Percentiles rank a stretch among this genome's conserved stretches.
Conservation (phyloP, 2,113 vertebrate genomes). For the Naja naja region DNA sequence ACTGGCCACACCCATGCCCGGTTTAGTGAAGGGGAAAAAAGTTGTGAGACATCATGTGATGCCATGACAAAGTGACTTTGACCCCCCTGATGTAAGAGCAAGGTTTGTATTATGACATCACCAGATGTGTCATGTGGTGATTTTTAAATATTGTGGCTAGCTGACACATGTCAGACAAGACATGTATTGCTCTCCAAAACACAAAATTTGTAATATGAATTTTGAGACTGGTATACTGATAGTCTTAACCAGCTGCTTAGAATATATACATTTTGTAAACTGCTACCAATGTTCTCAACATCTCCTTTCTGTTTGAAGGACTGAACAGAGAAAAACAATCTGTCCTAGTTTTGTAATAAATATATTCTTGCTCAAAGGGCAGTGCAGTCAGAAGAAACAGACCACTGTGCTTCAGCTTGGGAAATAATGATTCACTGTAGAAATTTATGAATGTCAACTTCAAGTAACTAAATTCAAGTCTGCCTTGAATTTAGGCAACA, state of each 20-base stretch:
- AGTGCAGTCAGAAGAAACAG: slow-evolving; percentile 2
- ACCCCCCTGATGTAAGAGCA: background rate
- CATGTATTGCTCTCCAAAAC: background rate
- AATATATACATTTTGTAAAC: background rate
- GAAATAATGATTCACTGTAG: background rate
- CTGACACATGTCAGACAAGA: background rate
- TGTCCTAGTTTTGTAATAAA: slow-evolving; percentile 1
- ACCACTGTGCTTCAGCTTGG: background rate
- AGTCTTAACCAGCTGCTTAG: background rate
- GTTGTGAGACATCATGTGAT: too few relatives aligned
- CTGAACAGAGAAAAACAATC: background rate
- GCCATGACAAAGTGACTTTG: too few relatives aligned
- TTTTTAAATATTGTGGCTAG: background rate
- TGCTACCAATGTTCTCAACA: background rate
- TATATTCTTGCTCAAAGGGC: background rate
- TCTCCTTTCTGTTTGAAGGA: background rate
- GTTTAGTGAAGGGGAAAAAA: too few relatives aligned
- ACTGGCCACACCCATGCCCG: too few relatives aligned
- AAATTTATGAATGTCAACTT: background rate
- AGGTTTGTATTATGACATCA: background rate
- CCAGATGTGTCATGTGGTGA: background rate
- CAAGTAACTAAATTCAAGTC: slow-evolving; percentile 6
- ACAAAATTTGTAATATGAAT: background rate
- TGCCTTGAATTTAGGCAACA: background rate
- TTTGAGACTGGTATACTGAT: background rate